These are phyloP conservation scores for Lochmaea capreae DNA, from an alignment of 2,888 invertebrate species.

Conservation along the genomic window DNA sequence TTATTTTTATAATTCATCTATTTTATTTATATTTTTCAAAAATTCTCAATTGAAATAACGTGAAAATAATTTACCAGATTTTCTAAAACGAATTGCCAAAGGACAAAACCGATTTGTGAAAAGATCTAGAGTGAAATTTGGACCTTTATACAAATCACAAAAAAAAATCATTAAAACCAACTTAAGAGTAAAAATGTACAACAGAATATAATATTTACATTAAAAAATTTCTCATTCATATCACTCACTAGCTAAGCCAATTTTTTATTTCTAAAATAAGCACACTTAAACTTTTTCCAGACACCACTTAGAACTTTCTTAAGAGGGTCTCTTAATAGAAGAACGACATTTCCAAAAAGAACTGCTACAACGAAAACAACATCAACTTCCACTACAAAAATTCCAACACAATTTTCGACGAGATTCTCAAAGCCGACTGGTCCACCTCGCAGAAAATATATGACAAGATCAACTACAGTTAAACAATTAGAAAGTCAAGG, in stretches of 20 bases:
- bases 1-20: too few species aligned
- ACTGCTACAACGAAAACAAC: constrained; percentile 31
- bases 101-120: too few species aligned
- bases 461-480: constrained; percentile 43
- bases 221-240: not conserved
- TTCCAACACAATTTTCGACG: constrained; percentile 41
- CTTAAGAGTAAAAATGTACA: not conserved
- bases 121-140: too few species aligned
- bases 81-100: too few species aligned
- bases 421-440: constrained; percentile 53
- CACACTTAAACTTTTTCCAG: not conserved
- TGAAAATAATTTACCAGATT: too few species aligned
- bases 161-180: too few species aligned
- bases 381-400: constrained; percentile 28
- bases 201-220: not conserved
- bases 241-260: not conserved
- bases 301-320: constrained; percentile 15
- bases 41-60: too few species aligned
- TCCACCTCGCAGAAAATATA: constrained; percentile 54
- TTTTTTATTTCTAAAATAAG: too few species aligned
- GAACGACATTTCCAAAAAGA: constrained; percentile 40
- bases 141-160: too few species aligned
- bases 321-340: constrained; percentile 20
- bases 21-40: too few species aligned
- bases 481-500: constrained; percentile 59